Evolutionary conservation across 2,888 invertebrate species (phyloP).

Genomic region (Molanna angustata): DNA sequence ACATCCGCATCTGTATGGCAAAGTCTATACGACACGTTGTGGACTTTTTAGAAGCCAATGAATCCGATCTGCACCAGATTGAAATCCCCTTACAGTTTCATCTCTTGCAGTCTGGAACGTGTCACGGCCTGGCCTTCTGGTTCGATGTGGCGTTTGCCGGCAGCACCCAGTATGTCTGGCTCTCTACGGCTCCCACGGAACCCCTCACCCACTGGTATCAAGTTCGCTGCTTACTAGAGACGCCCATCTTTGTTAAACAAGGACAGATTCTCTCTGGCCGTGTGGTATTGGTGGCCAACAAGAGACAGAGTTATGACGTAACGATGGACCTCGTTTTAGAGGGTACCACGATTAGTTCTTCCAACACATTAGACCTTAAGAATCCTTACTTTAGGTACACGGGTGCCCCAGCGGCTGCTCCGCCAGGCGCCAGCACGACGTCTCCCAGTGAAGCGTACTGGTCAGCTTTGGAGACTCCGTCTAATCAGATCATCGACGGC

Average conservation of each 20-base stretch:
- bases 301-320: slow-evolving; percentile 98
- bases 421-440: slow-evolving; percentile 85
- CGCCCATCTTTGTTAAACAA: slow-evolving; percentile 91
- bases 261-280: slow-evolving; percentile 88
- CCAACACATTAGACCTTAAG: slow-evolving; percentile 93
- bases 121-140: slow-evolving; percentile 99
- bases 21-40: slow-evolving; percentile 91
- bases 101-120: slow-evolving; percentile 86
- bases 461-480: slow-evolving; percentile 77
- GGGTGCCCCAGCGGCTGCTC: slow-evolving; percentile 87
- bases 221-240: slow-evolving; percentile 91
- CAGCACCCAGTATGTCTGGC: slow-evolving; percentile 85
- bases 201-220: slow-evolving; percentile 99
- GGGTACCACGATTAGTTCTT: slow-evolving; percentile 80
- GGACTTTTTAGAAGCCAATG: slow-evolving; percentile 89
- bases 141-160: slow-evolving; percentile 98
- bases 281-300: slow-evolving; percentile 87
- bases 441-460: slow-evolving; percentile 94
- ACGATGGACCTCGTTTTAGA: slow-evolving; percentile 91
- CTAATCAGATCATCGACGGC: slow-evolving; percentile 44
- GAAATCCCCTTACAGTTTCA: slow-evolving; percentile 94
- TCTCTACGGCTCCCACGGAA: slow-evolving; percentile 97
- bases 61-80: slow-evolving; percentile 92
- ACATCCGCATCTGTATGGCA: slow-evolving; percentile 94
- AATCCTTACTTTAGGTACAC: slow-evolving; percentile 98